A percentile compares a stretch with the other conserved stretches of the same genome.
These are phyloP conservation scores for Enteromius afrohamiltoni DNA, from an alignment of 2,797 vertebrate genomes.

Conservation along the genomic window DNA sequence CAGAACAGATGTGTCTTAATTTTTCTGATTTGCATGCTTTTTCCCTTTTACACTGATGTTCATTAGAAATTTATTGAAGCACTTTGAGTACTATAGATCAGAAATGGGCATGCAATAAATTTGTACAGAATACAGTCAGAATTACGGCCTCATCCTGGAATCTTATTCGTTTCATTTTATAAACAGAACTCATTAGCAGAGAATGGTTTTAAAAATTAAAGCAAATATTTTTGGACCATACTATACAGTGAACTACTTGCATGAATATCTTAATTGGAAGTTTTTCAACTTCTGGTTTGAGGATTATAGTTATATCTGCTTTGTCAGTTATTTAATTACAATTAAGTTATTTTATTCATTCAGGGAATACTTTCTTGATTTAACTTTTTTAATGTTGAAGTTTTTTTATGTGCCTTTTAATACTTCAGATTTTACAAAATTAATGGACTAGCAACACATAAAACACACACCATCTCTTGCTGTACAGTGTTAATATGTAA, in stretches of 20 bases:
- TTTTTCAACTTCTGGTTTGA: slow-evolving; percentile 51
- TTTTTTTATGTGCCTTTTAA: slow-evolving; percentile 74
- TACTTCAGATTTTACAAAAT: slow-evolving; percentile 65
- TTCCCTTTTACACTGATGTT: slow-evolving; percentile 41
- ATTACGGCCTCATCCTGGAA: slow-evolving; percentile 47
- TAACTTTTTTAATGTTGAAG: slow-evolving; percentile 54
- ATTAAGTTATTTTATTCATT: slow-evolving; percentile 66
- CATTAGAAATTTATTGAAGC: slow-evolving; percentile 61
- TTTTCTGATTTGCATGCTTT: slow-evolving; percentile 68
- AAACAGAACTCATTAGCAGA: slow-evolving; percentile 19
- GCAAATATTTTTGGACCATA: slow-evolving; percentile 32
- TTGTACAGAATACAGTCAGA: slow-evolving; percentile 64
- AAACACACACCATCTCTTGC: slow-evolving; percentile 53
- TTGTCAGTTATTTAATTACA: slow-evolving; percentile 35
- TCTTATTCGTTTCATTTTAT: slow-evolving; percentile 25
- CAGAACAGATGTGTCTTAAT: slow-evolving; percentile 50
- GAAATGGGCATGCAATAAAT: slow-evolving; percentile 74
- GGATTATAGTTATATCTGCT: slow-evolving; percentile 31
- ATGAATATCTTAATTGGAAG: slow-evolving; percentile 58
- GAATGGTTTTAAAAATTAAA: slow-evolving; percentile 13
- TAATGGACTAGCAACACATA: slow-evolving; percentile 59
- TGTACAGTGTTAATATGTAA: slow-evolving; percentile 66
- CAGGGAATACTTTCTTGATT: slow-evolving; percentile 62
- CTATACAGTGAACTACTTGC: slow-evolving; percentile 46
- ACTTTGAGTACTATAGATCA: slow-evolving; percentile 67